A percentile compares a stretch with the other conserved stretches of the same genome.
These are phyloP conservation scores for Phrynosoma platyrhinos DNA, from an alignment of 2,113 vertebrate species.

Conservation along the genomic window DNA sequence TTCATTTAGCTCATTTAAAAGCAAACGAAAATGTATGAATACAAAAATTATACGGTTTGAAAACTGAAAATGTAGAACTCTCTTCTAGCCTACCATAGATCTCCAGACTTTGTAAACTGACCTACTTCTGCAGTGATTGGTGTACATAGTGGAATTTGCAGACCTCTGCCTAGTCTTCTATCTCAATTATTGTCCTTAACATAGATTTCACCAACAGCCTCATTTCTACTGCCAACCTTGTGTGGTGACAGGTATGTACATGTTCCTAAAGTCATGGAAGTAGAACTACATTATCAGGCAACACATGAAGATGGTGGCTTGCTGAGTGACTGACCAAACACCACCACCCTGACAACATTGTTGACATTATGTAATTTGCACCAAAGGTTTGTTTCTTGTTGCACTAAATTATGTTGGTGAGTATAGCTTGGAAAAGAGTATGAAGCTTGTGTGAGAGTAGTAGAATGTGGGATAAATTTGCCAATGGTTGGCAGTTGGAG, in stretches of 20 bases:
- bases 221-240: not conserved
- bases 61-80: not conserved
- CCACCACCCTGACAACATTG: not conserved
- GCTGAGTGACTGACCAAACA: not conserved
- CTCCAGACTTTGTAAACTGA: not conserved
- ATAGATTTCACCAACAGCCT: not conserved
- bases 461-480: too few relatives aligned
- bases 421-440: too few relatives aligned
- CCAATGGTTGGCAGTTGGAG: too few relatives aligned
- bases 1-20: slow-evolving; percentile 59
- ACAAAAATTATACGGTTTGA: not conserved
- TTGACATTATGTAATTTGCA: too few relatives aligned
- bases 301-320: not conserved
- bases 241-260: not conserved
- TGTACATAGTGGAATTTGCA: not conserved
- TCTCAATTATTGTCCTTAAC: not conserved
- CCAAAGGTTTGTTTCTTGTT: too few relatives aligned
- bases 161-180: not conserved
- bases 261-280: not conserved
- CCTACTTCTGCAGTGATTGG: not conserved
- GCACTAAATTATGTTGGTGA: too few relatives aligned
- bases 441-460: too few relatives aligned
- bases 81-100: not conserved
- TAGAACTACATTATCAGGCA: not conserved
- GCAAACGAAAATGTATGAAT: slow-evolving; percentile 37